Percentiles rank a stretch among this genome's conserved stretches.
These are phyloP conservation scores for Perca flavescens DNA, from an alignment of 2,113 vertebrate species.

Conservation along the genomic window DNA sequence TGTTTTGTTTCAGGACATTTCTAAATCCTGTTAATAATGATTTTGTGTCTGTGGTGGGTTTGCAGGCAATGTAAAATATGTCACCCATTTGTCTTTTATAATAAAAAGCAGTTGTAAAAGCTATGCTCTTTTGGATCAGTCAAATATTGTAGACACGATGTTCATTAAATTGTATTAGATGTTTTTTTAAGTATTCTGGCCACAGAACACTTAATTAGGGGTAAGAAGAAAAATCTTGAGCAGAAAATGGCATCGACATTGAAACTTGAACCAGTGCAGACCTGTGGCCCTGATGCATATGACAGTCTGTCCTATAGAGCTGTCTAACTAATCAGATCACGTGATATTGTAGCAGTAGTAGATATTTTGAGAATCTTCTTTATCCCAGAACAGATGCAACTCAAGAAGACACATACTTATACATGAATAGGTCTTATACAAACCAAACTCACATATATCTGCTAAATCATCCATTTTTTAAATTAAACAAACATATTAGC, in stretches of 20 bases:
- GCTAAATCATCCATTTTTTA: not conserved
- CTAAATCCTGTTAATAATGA: constrained; percentile 10
- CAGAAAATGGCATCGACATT: constrained; percentile 6
- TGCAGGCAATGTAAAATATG: constrained; percentile 30
- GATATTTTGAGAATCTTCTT: not conserved
- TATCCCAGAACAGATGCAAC: not conserved
- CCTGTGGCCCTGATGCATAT: not conserved
- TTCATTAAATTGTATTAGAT: not conserved
- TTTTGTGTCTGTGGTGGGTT: not conserved
- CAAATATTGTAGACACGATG: not conserved
- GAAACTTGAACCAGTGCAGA: constrained; percentile 11
- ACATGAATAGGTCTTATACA: not conserved
- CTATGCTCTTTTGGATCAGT: not conserved
- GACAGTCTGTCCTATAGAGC: constrained; percentile 18
- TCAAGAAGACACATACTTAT: not conserved
- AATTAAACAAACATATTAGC: not conserved
- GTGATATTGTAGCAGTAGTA: not conserved
- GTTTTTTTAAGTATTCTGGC: not conserved
- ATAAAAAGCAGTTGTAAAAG: constrained; percentile 49
- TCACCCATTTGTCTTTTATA: constrained; percentile 26
- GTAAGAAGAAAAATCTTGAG: not conserved
- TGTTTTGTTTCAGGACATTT: constrained; percentile 22
- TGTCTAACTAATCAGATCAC: not conserved
- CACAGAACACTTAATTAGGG: constrained; percentile 29
- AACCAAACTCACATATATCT: not conserved